Base-by-base conservation (phyloP, 1,140 invertebrate genomes). In the Drosophila rhopaloa region DNA sequence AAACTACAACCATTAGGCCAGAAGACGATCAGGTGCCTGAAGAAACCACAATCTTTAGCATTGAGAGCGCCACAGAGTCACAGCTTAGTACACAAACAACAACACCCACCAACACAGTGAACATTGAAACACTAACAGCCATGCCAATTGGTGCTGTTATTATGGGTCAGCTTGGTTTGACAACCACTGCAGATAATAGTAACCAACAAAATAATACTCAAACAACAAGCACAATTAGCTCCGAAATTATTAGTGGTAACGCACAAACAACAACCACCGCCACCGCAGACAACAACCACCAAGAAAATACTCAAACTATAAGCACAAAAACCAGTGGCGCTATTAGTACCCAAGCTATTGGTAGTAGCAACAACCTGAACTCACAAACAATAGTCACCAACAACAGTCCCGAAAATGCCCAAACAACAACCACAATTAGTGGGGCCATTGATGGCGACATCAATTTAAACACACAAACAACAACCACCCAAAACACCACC, bases 81-180 rank as follows among this genome's bases (percentile, higher is more conserved):
- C 2, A 53, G 14, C 9, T 19, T 35, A 53, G 11, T 16, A 53
- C 11, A 55, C 35, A 60, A 50, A 16, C 51, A 44, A 40, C 11
- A 19, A 35, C 44, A 55, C 13, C 24, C 32, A 11, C 27, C 16
- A 46, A 32, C 14, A 48, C 46, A 47, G 46, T 9, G 14, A 19
- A 29, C 6, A 29, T 24, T 14, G 41, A 46, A 40, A 76, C 55
- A 66, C 16, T 65, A 56, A 54, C 59, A 29, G 65, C 65, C 24
- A 19, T 66, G 48, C 65, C 65, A 14, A 44, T 68, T 66, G 65
- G 61, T 66, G 65, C 46, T 24, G 65, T 40, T 14, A 68, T 68
- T 68, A 66, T 68, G 11, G 24, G 60, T 43, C 61, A 50, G 27
- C 60, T 65, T 43, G 65, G 63, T 63, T 44, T 40, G 35, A 41